These are phyloP conservation scores for Siphamia tubifer DNA, from an alignment of 2,113 vertebrate species.

Conservation along the genomic window DNA sequence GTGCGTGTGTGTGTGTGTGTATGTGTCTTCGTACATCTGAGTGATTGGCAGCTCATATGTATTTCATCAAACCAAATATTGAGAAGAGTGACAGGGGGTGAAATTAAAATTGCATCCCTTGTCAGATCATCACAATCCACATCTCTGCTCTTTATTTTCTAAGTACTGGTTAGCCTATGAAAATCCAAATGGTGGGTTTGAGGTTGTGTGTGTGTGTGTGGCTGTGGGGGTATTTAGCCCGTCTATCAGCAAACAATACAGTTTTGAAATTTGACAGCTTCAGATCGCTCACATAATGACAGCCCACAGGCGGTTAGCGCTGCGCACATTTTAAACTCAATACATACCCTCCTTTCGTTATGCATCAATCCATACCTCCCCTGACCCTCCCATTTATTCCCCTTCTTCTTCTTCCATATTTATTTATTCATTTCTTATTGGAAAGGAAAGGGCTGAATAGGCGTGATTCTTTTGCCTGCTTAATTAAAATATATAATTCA, in stretches of 20 bases:
- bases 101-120: conserved; percentile 81
- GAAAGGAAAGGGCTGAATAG: conserved; percentile 66
- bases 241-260: conserved; percentile 72
- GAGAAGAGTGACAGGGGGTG: conserved; percentile 76
- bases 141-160: conserved; percentile 59
- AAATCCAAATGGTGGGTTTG: conserved; percentile 24
- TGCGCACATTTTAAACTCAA: conserved; percentile 59
- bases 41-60: conserved; percentile 79
- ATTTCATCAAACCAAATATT: conserved; percentile 64
- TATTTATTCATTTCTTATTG: conserved; percentile 78
- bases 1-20: background rate
- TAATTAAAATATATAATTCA: conserved; percentile 86
- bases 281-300: conserved; percentile 70
- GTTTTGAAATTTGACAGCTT: conserved; percentile 76
- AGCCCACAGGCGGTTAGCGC: conserved; percentile 46
- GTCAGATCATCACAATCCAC: conserved; percentile 70
- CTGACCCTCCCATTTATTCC: conserved; percentile 32
- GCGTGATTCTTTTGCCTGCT: conserved; percentile 62
- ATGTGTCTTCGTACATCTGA: conserved; percentile 21
- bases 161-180: conserved; percentile 60
- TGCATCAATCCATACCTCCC: conserved; percentile 38
- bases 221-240: conserved; percentile 67
- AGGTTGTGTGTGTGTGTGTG: background rate
- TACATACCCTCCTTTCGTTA: conserved; percentile 53
- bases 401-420: conserved; percentile 53